Evolutionary conservation across 2,888 invertebrate genomes (phyloP).

Genomic region (Rosalia funebris): DNA sequence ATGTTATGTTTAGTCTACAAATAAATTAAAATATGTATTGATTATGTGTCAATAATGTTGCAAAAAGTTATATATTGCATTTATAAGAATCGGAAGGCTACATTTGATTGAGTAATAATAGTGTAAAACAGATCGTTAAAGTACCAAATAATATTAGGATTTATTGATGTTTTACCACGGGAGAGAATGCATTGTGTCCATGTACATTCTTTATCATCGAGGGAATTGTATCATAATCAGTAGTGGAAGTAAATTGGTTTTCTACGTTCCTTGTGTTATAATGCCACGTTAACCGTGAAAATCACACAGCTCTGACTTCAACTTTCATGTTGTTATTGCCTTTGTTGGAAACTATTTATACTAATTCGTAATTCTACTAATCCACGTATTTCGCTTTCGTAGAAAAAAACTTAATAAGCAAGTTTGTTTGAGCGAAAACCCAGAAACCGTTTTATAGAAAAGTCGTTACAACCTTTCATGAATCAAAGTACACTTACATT

Average conservation of each 20-base stretch:
- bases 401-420: not conserved
- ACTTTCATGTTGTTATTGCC: conserved; percentile 5
- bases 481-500: no score
- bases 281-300: conserved; percentile 7
- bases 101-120: no score
- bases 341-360: not conserved
- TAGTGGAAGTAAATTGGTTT: conserved; percentile 14
- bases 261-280: conserved; percentile 5
- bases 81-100: no score
- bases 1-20: no score
- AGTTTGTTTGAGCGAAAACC: no score
- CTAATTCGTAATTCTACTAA: not conserved
- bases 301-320: conserved; percentile 10
- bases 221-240: conserved; percentile 14
- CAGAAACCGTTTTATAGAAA: no score
- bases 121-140: no score
- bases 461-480: no score
- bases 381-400: not conserved
- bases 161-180: not conserved
- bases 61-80: no score
- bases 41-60: no score
- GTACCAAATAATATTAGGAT: no score
- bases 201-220: not conserved
- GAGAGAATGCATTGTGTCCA: not conserved
- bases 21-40: no score